Evolutionary conservation across 2,888 invertebrate species (phyloP).

Genomic region (Ceraclea dissimilis): DNA sequence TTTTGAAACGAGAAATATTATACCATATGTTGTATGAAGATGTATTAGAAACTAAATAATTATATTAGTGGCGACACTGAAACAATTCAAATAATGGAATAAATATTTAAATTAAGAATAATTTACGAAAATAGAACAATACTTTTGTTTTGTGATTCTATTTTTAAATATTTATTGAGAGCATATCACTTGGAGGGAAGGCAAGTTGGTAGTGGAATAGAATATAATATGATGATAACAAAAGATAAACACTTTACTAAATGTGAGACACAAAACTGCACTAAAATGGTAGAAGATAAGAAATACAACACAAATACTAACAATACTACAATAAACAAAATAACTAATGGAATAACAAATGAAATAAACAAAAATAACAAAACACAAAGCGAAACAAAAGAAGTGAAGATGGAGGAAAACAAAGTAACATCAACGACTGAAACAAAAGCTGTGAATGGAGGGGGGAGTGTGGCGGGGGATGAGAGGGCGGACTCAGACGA

Average conservation of each 20-base stretch:
- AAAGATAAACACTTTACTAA: slow-evolving; percentile 42
- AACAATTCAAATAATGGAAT: no score
- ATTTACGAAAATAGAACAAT: no score
- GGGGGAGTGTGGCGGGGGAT: slow-evolving; percentile 10
- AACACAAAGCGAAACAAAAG: slow-evolving; percentile 43
- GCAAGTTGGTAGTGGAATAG: no score
- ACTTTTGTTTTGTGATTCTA: no score
- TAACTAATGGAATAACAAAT: slow-evolving; percentile 31
- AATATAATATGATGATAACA: slow-evolving; percentile 20
- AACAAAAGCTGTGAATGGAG: slow-evolving; percentile 3
- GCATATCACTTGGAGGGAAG: no score
- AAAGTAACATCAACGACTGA: slow-evolving; percentile 7
- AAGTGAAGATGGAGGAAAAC: slow-evolving; percentile 32
- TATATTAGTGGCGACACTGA: no score
- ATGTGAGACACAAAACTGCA: slow-evolving; percentile 45
- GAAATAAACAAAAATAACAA: slow-evolving; percentile 31
- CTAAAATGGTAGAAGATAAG: slow-evolving; percentile 45
- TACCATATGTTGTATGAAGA: no score
- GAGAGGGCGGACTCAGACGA: slow-evolving; percentile 39
- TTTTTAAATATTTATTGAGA: no score
- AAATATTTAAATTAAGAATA: no score
- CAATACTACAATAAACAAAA: slow-evolving; percentile 12
- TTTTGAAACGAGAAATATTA: no score
- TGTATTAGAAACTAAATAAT: not conserved
- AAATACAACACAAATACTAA: slow-evolving; percentile 28